Conservation (phyloP, 2,797 vertebrate species). For the Propithecus deckenii region DNA sequence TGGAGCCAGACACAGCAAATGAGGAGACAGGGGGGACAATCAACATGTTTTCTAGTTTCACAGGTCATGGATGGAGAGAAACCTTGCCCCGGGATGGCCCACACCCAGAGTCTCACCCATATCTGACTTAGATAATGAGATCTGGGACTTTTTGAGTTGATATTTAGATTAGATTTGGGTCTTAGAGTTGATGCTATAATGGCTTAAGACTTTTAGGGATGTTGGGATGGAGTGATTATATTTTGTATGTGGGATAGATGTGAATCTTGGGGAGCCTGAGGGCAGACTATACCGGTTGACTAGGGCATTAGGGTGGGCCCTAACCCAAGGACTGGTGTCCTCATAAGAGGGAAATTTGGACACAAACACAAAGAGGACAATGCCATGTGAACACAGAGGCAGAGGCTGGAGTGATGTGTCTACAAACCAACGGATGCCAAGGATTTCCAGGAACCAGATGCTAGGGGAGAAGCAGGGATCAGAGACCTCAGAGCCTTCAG, state of each 20-base stretch:
- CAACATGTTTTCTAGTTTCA: neutral
- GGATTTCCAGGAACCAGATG: neutral
- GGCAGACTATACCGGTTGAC: neutral
- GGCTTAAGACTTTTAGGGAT: neutral
- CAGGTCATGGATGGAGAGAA: neutral
- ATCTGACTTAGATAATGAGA: neutral
- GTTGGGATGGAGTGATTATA: neutral
- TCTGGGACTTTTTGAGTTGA: neutral
- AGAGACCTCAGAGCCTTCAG: neutral
- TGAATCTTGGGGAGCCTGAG: neutral
- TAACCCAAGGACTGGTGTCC: neutral
- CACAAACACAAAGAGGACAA: neutral
- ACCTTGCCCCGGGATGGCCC: neutral
- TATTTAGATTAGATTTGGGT: neutral
- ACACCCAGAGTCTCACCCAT: neutral
- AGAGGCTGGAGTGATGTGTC: neutral
- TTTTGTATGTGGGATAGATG: neutral
- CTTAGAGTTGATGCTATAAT: neutral
- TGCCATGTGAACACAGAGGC: neutral
- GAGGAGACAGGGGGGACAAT: neutral
- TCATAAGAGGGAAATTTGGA: neutral
- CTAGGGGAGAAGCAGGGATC: neutral
- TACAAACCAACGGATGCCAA: neutral
- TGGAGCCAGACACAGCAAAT: neutral
- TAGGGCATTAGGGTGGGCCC: neutral